Evolutionary conservation across 2,888 invertebrate genomes (phyloP).

Genomic region (Nematopogon swammerdamellus): DNA sequence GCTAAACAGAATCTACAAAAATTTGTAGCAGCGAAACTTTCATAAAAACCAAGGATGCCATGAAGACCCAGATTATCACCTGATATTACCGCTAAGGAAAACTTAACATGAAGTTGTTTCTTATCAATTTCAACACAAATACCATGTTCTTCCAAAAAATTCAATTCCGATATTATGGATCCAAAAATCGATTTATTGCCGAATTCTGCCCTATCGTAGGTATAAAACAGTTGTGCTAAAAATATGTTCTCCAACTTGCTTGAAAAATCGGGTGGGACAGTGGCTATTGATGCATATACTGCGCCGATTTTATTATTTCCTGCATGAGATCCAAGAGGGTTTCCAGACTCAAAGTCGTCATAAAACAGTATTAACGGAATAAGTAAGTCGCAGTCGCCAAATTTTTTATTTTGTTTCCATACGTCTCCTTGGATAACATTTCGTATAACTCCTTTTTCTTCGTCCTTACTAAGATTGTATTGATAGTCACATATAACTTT

Average conservation of each 20-base stretch:
- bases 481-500: background rate
- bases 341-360: conserved; percentile 17
- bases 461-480: background rate
- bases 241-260: conserved; percentile 12
- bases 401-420: conserved; percentile 6
- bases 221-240: conserved; percentile 10
- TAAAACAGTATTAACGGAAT: conserved; percentile 14
- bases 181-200: conserved; percentile 10
- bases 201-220: conserved; percentile 9
- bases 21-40: conserved; percentile 16
- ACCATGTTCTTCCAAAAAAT: conserved; percentile 4
- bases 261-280: conserved; percentile 13
- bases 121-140: conserved; percentile 1
- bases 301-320: conserved; percentile 16
- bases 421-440: conserved; percentile 8
- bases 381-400: conserved; percentile 4
- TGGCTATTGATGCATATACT: conserved; percentile 14
- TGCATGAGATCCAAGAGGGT: conserved; percentile 16
- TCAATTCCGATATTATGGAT: conserved; percentile 11
- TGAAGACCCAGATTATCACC: conserved; percentile 20
- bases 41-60: conserved; percentile 14
- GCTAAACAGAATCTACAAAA: conserved; percentile 18
- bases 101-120: conserved; percentile 7
- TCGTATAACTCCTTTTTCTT: conserved; percentile 1
- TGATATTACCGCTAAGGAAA: conserved; percentile 12